Evolutionary conservation across 1,140 invertebrate species (phyloP), one percentile per base, ranked within the genome.

Genomic region (Cyclina sinensis): DNA sequence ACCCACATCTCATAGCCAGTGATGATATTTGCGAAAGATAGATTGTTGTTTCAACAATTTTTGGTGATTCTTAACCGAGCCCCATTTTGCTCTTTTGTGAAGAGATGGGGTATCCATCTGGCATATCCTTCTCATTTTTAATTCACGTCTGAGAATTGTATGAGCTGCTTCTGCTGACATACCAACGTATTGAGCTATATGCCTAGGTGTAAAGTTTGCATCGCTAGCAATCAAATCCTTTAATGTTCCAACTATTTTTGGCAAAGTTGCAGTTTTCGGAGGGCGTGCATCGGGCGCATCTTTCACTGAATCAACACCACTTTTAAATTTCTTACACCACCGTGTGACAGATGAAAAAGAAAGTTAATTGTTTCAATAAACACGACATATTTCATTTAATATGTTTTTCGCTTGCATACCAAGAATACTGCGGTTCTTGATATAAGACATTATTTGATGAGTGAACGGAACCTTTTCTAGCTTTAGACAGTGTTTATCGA

Each of bases 351-450:
- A 70, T 39, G 37, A 39, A 74, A 43, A 46, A 27, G 37, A 74
- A 74, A 74, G 70, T 74, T 74, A 37, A 43, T 39, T 74, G 70
- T 74, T 74, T n/a, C 35, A 9, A 74, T 74, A 74, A 74, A 48
- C 70, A 74, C 70, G 70, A 48, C 70, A 74, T 48, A 74, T 74
- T 74, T 74, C 70, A 74, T 74, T 74, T 0, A 74, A 48, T 74
- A 74, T 24, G 70, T 48, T 2, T 74, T 74, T 70, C 57, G 57
- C 57, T 24, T 62, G 57, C 27, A 62, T 62, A 70, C 65, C 30
- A 70, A 70, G 37, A 37, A 70, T 70, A 70, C 65, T 37, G 65
- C 32, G 65, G 65, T 70, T 70, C 65, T 70, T 70, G 65, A 39
- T 70, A 70, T 70, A 70, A 35, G 65, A 70, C 43, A 21, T 11